Evolutionary conservation across 2,888 invertebrate genomes (phyloP).

Genomic region (Lissocephala sabroskyi): DNA sequence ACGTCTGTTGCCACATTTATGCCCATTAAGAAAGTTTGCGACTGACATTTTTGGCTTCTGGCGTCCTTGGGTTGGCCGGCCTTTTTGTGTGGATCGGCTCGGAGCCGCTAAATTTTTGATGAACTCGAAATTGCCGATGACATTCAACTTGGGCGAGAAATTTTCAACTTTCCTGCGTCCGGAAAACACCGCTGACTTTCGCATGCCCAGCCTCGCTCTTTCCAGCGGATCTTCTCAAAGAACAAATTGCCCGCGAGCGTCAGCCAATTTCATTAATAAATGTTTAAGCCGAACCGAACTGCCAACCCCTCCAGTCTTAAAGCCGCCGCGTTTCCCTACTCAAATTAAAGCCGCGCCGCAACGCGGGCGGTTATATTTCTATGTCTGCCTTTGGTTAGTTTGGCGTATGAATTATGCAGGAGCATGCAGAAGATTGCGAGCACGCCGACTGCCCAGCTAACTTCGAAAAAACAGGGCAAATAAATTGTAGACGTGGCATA

Average conservation of each 20-base stretch:
- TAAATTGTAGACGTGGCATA: slow-evolving; percentile 10
- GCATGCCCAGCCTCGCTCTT: no score
- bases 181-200: no score
- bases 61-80: neutral
- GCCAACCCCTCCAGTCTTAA: no score
- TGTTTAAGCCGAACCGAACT: slow-evolving; percentile 35
- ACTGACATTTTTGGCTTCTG: slow-evolving; percentile 33
- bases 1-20: slow-evolving; percentile 44
- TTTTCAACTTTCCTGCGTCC: slow-evolving; percentile 13
- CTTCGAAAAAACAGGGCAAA: slow-evolving; percentile 4
- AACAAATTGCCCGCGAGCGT: slow-evolving; percentile 42
- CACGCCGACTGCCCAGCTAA: no score
- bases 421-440: no score
- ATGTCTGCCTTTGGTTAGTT: no score
- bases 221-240: slow-evolving; percentile 10
- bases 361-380: no score
- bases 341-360: no score
- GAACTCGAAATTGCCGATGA: slow-evolving; percentile 51
- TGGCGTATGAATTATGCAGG: no score
- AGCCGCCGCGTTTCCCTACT: no score
- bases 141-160: slow-evolving; percentile 44
- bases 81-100: neutral
- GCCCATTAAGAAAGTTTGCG: slow-evolving; percentile 49
- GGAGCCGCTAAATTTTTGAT: slow-evolving; percentile 48
- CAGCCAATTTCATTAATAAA: slow-evolving; percentile 52